Evolutionary conservation across 2,113 vertebrate species (phyloP), one percentile per base, ranked within the genome.

Genomic region (Chionodraco myersi): DNA sequence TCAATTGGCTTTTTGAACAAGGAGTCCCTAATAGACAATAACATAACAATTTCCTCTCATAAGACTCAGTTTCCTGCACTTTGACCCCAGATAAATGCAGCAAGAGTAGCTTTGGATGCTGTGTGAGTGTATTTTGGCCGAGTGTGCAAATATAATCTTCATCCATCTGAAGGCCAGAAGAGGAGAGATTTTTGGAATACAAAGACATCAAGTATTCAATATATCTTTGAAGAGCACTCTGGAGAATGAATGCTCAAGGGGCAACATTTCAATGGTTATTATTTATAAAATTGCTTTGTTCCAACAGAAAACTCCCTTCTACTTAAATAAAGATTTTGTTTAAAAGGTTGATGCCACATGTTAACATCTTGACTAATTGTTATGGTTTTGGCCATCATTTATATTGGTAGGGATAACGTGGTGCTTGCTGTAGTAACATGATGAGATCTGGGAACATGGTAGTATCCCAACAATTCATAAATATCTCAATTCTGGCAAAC

Each of bases 141-240:
- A 18, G 16, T 26, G 26, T 58, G 26, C 51, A 58, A 77, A 74
- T 45, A 47, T 3, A 23, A 78, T 77, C 79, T 16, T 59, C 14
- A 76, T 41, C 41, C 18, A 49, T 60, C 7, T 54, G 18, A 45
- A 77, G 56, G 67, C 68, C 67, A 82, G 23, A 45, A 47, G 69
- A 51, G 80, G 45, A 75, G 23, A 67, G 26, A 47, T 59, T 76
- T 66, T 80, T 79, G 61, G 72, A 74, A 81, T 21, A 54, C 4
- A 51, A 78, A 79, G 36, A 68, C 72, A 48, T 48, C 12, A 53
- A 4, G 44, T 67, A 71, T 66, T 88, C 56, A 53, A 6, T 21
- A 26, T 49, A 8, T 52, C 67, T 80, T 80, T 88, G 67, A 84
- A 66, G 49, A 70, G 12, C n/a, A 26, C 26, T 75, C 66, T 80